Base-by-base conservation (phyloP, 1,140 invertebrate genomes). In the Zaprionus ornatus region DNA sequence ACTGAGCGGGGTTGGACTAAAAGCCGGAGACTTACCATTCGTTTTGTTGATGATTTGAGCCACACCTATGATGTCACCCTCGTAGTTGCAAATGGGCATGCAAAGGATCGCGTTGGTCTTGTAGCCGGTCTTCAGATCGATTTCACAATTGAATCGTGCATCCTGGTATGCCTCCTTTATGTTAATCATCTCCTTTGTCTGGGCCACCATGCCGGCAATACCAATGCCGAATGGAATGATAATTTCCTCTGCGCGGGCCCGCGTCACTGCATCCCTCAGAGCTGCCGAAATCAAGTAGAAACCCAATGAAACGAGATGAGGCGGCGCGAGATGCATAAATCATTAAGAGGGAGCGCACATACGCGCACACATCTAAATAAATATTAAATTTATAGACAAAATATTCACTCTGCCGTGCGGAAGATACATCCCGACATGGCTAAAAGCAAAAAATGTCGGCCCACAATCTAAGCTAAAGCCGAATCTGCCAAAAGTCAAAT, bases 31-130 rank as follows among this genome's bases (percentile, higher is more conserved):
- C 74, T 80, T 80, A 92, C 95, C 96, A 91, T 97, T 96, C 54
- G 96, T 97, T 94, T 99, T 99, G 93, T 99, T 99, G 78, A 99
- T 98, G 77, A 99, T 98, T 94, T 99, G 98, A 35, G 98, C 98
- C 0, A 99, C 98, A 4, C 98, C 98, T 73, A 99, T 98, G 0
- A 99, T 98, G 80, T 98, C 97, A 0, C 98, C 98, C 79, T 98
- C 97, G 91, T 97, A 97, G 93, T 99, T 99, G 92, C 97, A 98
- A 74, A 99, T 98, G 6, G 98, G 98, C 96, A 99, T 97, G 85
- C 97, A 98, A 4, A 99, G 94, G 63, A 99, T 97, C 62, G 97
- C 94, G 56, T 96, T 96, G 0, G 98, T 99, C 86, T 96, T 97
- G 93, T 99, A 99, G 2, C 98, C 98, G 1, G 98, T 99, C 76